phyloP scores from a whole-genome alignment of 2,113 vertebrate species.

The Empidonax alnorum region DNA sequence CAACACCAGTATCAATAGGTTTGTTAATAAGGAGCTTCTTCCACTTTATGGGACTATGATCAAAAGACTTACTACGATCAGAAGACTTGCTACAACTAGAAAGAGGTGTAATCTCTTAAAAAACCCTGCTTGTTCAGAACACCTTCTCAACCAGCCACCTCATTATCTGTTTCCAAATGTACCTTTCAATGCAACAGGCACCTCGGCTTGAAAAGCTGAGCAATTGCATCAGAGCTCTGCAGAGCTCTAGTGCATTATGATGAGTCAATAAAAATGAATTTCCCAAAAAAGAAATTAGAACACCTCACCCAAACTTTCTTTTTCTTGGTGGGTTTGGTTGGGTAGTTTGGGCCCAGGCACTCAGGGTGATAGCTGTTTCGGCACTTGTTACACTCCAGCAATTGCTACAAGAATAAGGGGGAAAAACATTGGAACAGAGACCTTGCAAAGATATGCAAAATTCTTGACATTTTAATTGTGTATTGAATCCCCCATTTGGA shows the following conservation, averaged over 20 bases:
- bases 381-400: slow-evolving; percentile 99
- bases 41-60: fast-evolving
- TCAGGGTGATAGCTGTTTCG: slow-evolving; percentile 99
- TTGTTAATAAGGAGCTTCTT: neutral
- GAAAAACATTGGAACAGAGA: neutral
- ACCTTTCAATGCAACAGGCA: neutral
- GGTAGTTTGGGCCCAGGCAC: slow-evolving; percentile 99
- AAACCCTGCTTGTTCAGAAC: neutral
- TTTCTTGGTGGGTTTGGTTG: slow-evolving; percentile 96
- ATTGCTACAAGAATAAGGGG: slow-evolving; percentile 74
- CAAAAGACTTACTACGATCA: neutral
- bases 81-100: neutral
- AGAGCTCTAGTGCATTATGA: fast-evolving
- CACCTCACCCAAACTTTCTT: slow-evolving; percentile 95
- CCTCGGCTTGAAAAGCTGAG: neutral
- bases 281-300: neutral
- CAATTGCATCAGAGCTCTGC: neutral
- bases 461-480: neutral
- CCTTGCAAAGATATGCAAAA: neutral
- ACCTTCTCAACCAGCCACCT: neutral
- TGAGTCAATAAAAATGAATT: neutral
- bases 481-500: neutral
- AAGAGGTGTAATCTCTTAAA: neutral
- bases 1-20: fast-evolving
- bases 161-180: neutral